phyloP scores from a whole-genome alignment of 1,140 invertebrate species.

The Drosophila orosa region DNA sequence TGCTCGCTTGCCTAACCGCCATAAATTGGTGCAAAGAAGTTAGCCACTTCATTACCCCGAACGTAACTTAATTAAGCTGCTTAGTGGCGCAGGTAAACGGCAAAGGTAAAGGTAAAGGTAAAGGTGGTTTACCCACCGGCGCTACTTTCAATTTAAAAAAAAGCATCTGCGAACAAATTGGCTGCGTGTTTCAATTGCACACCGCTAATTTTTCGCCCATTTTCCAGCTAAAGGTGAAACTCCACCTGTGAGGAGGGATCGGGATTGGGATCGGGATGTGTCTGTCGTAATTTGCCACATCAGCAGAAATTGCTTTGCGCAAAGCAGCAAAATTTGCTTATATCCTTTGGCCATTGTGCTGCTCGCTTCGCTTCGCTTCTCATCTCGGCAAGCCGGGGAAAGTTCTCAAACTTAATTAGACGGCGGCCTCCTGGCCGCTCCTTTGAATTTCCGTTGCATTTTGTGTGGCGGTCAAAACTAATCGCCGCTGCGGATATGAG shows the following conservation, averaged over 20 bases:
- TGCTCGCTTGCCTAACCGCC: slow-evolving; percentile 31
- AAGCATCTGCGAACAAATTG: slow-evolving; percentile 41
- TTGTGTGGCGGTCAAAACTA: slow-evolving; percentile 59
- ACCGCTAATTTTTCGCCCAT: slow-evolving; percentile 46
- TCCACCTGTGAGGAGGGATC: slow-evolving; percentile 9
- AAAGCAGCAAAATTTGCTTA: slow-evolving; percentile 35
- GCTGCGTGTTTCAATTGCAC: slow-evolving; percentile 55
- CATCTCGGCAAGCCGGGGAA: slow-evolving; percentile 25
- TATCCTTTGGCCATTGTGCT: slow-evolving; percentile 38
- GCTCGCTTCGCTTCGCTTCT: slow-evolving; percentile 5
- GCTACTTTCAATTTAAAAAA: slow-evolving; percentile 67
- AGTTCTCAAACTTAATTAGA: slow-evolving; percentile 70
- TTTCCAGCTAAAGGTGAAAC: slow-evolving; percentile 18
- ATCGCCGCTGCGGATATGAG: slow-evolving; percentile 75
- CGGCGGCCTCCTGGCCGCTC: slow-evolving; percentile 9
- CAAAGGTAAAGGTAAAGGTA: background rate
- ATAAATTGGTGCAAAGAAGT: slow-evolving; percentile 74
- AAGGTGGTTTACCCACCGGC: slow-evolving; percentile 11
- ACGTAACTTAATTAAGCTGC: slow-evolving; percentile 68
- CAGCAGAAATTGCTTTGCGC: slow-evolving; percentile 46
- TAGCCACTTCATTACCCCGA: slow-evolving; percentile 70
- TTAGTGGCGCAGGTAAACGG: slow-evolving; percentile 14
- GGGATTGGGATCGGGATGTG: slow-evolving; percentile 13
- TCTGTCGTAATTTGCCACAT: slow-evolving; percentile 40
- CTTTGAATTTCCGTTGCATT: slow-evolving; percentile 80